Percentiles rank a stretch among this genome's conserved stretches.
These are phyloP conservation scores for Sipha maydis DNA, from an alignment of 2,888 invertebrate genomes.

Conservation along the genomic window DNA sequence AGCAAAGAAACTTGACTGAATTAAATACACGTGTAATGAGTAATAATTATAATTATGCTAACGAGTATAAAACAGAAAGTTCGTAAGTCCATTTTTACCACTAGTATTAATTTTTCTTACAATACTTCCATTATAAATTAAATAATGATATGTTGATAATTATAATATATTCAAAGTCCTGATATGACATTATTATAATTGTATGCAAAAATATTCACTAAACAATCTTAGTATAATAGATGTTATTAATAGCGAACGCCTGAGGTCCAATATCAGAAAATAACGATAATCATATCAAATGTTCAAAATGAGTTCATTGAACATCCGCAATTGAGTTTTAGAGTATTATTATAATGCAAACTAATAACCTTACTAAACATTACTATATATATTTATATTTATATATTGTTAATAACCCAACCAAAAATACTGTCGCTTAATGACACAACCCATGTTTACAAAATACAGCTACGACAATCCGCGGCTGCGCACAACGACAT, in stretches of 20 bases:
- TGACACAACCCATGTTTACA: too few relatives aligned
- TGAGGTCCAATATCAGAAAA: background rate
- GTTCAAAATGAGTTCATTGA: background rate
- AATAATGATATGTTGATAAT: background rate
- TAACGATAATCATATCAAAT: slow-evolving; percentile 7
- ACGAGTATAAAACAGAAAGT: too few relatives aligned
- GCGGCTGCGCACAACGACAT: too few relatives aligned
- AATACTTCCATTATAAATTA: background rate
- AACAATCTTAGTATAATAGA: background rate
- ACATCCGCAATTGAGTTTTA: background rate
- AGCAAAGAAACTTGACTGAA: too few relatives aligned
- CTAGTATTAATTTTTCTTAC: background rate
- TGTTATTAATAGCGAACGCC: background rate
- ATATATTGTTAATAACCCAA: too few relatives aligned
- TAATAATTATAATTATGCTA: too few relatives aligned
- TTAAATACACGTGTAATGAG: too few relatives aligned
- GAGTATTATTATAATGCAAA: background rate
- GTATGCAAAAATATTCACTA: background rate
- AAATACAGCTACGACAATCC: too few relatives aligned
- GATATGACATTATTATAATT: background rate
- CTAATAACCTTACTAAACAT: background rate
- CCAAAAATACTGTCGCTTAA: too few relatives aligned
- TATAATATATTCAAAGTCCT: background rate
- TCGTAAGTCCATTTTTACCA: background rate
- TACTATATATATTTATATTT: too few relatives aligned